Evolutionary conservation across 2,888 invertebrate genomes (phyloP), one percentile per base, ranked within the genome.

Genomic region (Drosophila pseudotakahashii): DNA sequence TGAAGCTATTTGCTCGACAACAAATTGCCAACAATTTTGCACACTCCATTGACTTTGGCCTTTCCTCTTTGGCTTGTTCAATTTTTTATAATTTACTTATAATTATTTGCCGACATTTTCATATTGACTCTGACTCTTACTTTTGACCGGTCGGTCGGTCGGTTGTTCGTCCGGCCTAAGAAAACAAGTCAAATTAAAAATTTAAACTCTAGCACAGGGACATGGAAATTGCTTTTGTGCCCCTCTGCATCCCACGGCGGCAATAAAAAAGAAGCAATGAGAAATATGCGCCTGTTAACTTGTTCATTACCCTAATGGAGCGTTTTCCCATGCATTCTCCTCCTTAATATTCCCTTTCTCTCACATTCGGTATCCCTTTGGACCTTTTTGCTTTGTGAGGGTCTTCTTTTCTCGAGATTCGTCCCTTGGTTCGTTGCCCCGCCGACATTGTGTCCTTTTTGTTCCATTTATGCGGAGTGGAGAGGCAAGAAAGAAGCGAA

Each of bases 261-360:
- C 68, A 71, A 71, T 67, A 71, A 76, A 69, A 53, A 53, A 70
- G 77, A 83, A 73, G 86, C 78, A 87, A 81, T 79, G 80, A 89
- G 77, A 83, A 81, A 89, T 85, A 83, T 80, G 70, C 78, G 76
- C 75, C 87, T 84, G 89, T 84, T 84, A 89, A 88, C 83, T 84
- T 84, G 87, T 88, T 84, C 84, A 84, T 84, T 84, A 84, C 86
- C 84, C 86, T 84, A 84, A 84, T 84, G 88, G 89, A 88, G 87
- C 73, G 76, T 74, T 88, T 75, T 70, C 39, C 66, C 48, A 72
- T 60, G 68, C 62, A 68, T 71, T 45, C 70, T 54, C 39, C 57
- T 45, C 32, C 64, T 69, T 45, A 64, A 64, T 64, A 80, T 80
- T 54, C 23, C 59, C 10, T 13, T 26, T 23, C 45, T 63, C 83